Base-by-base conservation (phyloP, 2,888 invertebrate species). In the Helobdella robusta region DNA sequence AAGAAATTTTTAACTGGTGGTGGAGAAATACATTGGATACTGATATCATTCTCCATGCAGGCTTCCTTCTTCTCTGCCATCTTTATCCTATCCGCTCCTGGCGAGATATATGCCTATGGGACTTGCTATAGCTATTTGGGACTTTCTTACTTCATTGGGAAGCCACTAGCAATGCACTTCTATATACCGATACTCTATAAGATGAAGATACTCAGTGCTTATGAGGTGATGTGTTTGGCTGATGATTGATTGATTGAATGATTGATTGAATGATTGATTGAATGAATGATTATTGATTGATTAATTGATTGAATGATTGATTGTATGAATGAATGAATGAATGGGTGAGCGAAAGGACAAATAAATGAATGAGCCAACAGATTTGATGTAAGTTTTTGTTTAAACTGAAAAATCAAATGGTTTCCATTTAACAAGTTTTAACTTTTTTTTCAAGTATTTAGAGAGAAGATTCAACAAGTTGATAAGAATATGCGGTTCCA, bases 121-220 rank as follows among this genome's bases (percentile, higher is more conserved):
- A 87, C 89, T 0, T 89, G 90, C 78, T 91, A 89, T 78, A 71
- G 72, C 70, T 70, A 73, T 36, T 70, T 75, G 6, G 71, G 70
- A 75, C 70, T 89, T 46, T 85, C 89, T 0, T 90, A 91, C 80
- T 78, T 90, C 34, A 76, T 89, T 15, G 89, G 86, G 6, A 89
- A 89, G 1, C 89, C 73, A 11, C 66, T 75, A 66, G 66, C 74
- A 8, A 74, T 75, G n/a, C 73, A 75, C 65, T 70, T 76, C 8
- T 76, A 74, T 64, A 65, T 77, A 44, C 76, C 76, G 15, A 72
- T 75, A 30, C 75, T 74, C 65, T 74, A 75, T 67, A 68, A 72
- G 32, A 72, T 76, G 23, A 73, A 69, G 60, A 68, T 75, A 11
- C 73, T 75, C 61, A 75, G 74, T 64, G 75, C 74, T 23, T 75